Percentiles rank a stretch among this genome's conserved stretches.
phyloP scores from a whole-genome alignment of 2,797 vertebrate genomes.

The Melanotaenia boesemani region DNA sequence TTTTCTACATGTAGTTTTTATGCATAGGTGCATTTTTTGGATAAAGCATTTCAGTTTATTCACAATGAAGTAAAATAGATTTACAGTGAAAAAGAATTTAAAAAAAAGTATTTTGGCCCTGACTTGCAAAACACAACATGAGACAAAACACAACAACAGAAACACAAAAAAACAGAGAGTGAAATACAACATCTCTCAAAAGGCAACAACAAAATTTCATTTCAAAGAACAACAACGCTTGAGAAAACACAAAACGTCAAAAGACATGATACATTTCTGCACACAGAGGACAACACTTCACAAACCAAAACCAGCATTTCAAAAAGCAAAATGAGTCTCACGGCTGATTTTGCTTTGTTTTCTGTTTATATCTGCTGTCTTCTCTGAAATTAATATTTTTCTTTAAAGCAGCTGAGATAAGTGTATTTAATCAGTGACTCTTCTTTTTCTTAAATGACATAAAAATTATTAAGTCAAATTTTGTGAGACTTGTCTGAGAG shows the following conservation, averaged over 20 bases:
- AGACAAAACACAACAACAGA: background rate
- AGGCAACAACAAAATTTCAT: background rate
- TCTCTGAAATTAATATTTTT: background rate
- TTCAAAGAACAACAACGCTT: background rate
- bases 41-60: constrained; percentile 24
- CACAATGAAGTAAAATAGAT: constrained; percentile 32
- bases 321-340: too few relatives aligned
- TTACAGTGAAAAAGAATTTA: constrained; percentile 8
- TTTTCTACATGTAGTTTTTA: constrained; percentile 48
- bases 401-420: background rate
- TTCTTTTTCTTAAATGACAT: background rate
- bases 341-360: background rate
- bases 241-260: background rate
- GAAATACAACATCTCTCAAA: background rate
- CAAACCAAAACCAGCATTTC: background rate
- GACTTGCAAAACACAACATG: background rate
- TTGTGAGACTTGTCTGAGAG: background rate
- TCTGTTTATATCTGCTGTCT: background rate
- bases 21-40: constrained; percentile 31
- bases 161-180: background rate
- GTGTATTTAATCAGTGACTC: background rate
- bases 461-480: background rate
- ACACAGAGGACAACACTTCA: background rate
- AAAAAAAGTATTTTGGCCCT: background rate
- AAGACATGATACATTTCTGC: background rate